phyloP scores from a whole-genome alignment of 2,797 vertebrate species.

The Gobionotothen gibberifrons region DNA sequence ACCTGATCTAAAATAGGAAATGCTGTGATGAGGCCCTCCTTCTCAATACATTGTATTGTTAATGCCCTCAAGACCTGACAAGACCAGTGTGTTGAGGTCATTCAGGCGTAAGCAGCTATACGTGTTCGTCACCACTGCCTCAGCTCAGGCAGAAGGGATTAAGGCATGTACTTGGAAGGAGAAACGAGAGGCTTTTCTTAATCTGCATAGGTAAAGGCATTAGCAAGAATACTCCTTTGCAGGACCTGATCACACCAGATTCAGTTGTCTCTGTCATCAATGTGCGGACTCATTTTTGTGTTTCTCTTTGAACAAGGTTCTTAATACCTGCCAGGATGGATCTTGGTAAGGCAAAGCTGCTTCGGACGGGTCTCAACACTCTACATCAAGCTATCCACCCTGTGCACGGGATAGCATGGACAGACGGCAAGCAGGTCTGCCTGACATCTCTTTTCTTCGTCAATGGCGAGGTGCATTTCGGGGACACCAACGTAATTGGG shows the following conservation, averaged over 20 bases:
- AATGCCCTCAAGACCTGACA: constrained; percentile 44
- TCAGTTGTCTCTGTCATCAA: constrained; percentile 30
- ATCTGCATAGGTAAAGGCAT: constrained; percentile 74
- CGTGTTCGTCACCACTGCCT: constrained; percentile 75
- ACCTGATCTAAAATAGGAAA: not conserved
- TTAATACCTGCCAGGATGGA: constrained; percentile 85
- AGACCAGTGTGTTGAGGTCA: constrained; percentile 72
- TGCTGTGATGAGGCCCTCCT: constrained; percentile 25
- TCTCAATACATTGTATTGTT: constrained; percentile 41
- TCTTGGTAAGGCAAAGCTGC: constrained; percentile 93
- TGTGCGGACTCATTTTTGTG: constrained; percentile 33
- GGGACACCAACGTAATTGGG: constrained; percentile 92
- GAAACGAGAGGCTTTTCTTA: constrained; percentile 80
- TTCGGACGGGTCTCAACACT: constrained; percentile 92
- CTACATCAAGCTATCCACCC: constrained; percentile 94
- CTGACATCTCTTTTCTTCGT: constrained; percentile 86
- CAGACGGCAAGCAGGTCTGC: constrained; percentile 93
- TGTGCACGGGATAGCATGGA: constrained; percentile 94
- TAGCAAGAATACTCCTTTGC: constrained; percentile 56
- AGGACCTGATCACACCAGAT: constrained; percentile 25
- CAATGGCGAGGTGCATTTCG: constrained; percentile 87
- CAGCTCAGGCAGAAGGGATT: constrained; percentile 81
- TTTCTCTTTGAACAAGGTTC: constrained; percentile 35
- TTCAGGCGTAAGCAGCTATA: constrained; percentile 80
- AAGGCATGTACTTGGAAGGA: constrained; percentile 78